Base-by-base conservation (phyloP, 2,888 invertebrate species). In the Keiferia lycopersicella region DNA sequence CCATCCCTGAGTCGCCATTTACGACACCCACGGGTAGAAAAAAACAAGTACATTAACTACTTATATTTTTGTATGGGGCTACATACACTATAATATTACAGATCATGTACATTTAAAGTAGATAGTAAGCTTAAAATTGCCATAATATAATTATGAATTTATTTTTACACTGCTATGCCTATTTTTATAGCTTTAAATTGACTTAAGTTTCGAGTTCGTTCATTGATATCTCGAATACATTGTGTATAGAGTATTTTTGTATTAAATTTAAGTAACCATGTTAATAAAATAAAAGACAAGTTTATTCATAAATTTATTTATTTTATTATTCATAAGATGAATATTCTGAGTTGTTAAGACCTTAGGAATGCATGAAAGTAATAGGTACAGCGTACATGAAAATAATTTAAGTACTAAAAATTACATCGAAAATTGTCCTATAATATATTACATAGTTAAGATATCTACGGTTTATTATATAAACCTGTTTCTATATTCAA, bases 361-460 rank as follows among this genome's bases (percentile, higher is more conserved):
- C 77, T 83, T 84, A 87, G 90, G 90, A 90, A 91, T 91, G 90
- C 84, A 84, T 84, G 80, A 79, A 81, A 79, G 45, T 63, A 64
- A 61, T 76, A 74, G 81, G 82, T 84, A 86, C 80, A 86, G 79
- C 80, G 79, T 83, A 85, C 80, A 77, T 82, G 81, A 83, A 80
- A 88, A 88, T 89, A 88, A 88, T 84, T 89, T 90, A 90, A 88
- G 87, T 89, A 88, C 89, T 86, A 86, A 85, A 84, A 66, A 77
- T 78, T 81, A 77, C 78, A 76, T 78, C 74, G 76, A 82, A 81
- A 82, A 79, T 68, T 79, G 73, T 77, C 77, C 78, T 84, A 81
- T 83, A 81, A 78, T 67, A 78, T 82, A n/a, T n/a, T n/a, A 83
- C 81, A 83, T 72, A 69, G 72, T 77, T n/a, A n/a, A 26, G 26